Conservation (phyloP, 2,797 vertebrate species). For the Hippoglossus hippoglossus region DNA sequence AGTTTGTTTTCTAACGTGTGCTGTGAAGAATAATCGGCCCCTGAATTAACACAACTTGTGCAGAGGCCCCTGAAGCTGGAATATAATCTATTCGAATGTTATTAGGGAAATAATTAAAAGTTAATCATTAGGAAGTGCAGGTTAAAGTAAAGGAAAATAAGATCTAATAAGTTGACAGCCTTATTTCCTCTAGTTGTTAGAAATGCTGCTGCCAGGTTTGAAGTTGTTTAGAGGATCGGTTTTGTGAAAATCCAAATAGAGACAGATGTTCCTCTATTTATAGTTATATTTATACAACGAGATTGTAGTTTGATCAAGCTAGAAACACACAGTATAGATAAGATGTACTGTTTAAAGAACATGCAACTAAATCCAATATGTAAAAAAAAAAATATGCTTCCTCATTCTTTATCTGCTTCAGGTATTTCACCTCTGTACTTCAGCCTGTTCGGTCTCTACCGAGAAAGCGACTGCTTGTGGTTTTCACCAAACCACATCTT, state of each 20-base stretch:
- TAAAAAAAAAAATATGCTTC: neutral
- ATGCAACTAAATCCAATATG: neutral
- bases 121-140: neutral
- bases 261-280: no score
- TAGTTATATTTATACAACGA: neutral
- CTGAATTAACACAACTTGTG: neutral
- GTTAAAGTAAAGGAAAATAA: neutral
- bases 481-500: slow-evolving; percentile 94
- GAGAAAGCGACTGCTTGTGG: slow-evolving; percentile 88
- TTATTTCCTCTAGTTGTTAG: no score
- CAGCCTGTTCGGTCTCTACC: slow-evolving; percentile 92
- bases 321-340: neutral
- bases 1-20: slow-evolving; percentile 12
- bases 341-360: no score
- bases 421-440: slow-evolving; percentile 92
- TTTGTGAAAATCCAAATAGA: neutral
- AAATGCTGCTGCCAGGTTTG: neutral
- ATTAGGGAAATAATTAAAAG: neutral
- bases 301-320: neutral
- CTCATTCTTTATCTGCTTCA: slow-evolving; percentile 61
- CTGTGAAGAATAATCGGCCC: neutral
- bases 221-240: neutral
- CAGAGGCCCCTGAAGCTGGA: neutral
- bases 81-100: neutral
- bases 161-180: neutral